These are phyloP conservation scores for Pterostichus madidus DNA, from an alignment of 2,888 invertebrate species.

Conservation along the genomic window DNA sequence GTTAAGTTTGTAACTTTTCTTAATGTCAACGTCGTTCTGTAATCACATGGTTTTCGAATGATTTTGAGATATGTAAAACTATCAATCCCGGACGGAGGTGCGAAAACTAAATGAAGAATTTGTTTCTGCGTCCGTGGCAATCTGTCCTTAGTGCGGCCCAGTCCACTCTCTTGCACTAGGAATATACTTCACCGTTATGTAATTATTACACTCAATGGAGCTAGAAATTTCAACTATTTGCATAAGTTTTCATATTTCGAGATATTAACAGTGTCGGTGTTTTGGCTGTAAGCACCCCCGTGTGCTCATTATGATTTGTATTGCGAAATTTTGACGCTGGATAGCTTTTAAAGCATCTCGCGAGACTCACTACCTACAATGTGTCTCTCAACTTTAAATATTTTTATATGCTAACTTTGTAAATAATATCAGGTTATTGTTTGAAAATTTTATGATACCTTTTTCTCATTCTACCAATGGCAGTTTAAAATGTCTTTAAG, in stretches of 20 bases:
- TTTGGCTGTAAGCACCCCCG: constrained; percentile 33
- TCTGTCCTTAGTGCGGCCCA: too few relatives aligned
- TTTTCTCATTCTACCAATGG: constrained; percentile 12
- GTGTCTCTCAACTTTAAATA: constrained; percentile 45
- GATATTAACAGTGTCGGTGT: constrained; percentile 45
- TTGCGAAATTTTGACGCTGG: constrained; percentile 47
- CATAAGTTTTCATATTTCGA: constrained; percentile 58
- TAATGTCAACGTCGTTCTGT: too few relatives aligned
- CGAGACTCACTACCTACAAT: neutral
- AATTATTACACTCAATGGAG: constrained; percentile 60
- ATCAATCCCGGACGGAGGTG: too few relatives aligned
- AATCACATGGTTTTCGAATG: too few relatives aligned
- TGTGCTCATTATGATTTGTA: constrained; percentile 55
- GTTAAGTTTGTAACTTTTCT: too few relatives aligned
- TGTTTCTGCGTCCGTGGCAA: too few relatives aligned
- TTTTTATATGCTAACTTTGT: constrained; percentile 35
- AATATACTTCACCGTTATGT: constrained; percentile 44
- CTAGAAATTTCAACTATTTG: constrained; percentile 60
- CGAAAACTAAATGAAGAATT: too few relatives aligned
- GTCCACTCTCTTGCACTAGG: neutral
- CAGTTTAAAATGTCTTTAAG: neutral
- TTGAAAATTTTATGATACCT: constrained; percentile 13
- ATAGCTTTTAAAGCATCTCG: constrained; percentile 22
- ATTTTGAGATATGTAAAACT: too few relatives aligned
- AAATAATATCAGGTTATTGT: constrained; percentile 49